Conservation (phyloP, 2,797 vertebrate species). For the Diglossa cyanea region DNA sequence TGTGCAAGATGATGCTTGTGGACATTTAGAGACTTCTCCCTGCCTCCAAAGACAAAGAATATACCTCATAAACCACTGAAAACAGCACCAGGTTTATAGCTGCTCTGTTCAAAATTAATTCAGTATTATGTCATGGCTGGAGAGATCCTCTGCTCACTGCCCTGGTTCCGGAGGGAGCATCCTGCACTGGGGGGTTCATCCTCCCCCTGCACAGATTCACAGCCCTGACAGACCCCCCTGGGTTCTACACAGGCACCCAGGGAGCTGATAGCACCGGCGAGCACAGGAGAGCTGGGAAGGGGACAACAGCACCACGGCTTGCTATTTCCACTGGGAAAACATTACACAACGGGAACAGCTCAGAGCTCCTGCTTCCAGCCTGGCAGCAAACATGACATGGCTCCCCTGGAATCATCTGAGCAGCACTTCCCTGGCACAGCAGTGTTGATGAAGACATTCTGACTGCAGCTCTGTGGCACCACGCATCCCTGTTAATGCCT, state of each 20-base stretch:
- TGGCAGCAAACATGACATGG: rapidly evolving
- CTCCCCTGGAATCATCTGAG: background rate
- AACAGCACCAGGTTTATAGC: background rate
- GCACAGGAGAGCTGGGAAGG: background rate
- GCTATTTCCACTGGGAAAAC: background rate
- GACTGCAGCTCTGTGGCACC: background rate
- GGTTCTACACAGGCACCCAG: background rate
- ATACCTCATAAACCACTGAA: background rate
- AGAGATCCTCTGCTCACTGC: background rate
- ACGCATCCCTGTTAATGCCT: background rate
- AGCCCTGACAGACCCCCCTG: background rate
- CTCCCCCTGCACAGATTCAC: background rate
- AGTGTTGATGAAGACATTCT: background rate
- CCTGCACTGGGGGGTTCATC: background rate
- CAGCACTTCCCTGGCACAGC: background rate
- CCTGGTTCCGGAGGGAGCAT: background rate
- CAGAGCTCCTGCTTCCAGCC: background rate
- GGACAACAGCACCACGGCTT: rapidly evolving
- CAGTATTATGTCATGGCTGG: background rate
- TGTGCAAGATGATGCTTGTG: background rate
- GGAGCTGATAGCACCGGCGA: background rate
- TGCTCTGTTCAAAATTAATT: background rate
- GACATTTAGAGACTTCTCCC: background rate
- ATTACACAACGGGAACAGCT: rapidly evolving
- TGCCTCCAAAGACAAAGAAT: rapidly evolving